A percentile compares a stretch with the other conserved stretches of the same genome.
These are phyloP conservation scores for Panurus biarmicus DNA, from an alignment of 2,113 vertebrate species.

Conservation along the genomic window DNA sequence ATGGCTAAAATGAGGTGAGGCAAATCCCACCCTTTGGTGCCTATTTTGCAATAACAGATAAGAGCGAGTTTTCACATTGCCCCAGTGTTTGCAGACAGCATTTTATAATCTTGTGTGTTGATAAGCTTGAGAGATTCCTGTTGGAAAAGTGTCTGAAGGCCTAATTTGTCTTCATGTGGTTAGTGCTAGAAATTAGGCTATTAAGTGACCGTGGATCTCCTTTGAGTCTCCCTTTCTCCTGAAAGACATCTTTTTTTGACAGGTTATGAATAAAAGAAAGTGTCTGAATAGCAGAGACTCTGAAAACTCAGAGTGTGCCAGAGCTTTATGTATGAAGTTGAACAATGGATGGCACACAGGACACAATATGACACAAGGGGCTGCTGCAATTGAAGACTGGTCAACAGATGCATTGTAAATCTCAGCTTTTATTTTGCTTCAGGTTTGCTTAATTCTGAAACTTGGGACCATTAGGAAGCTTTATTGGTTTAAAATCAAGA, in stretches of 20 bases:
- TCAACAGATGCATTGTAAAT: not conserved
- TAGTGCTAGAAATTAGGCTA: not conserved
- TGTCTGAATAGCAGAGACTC: not conserved
- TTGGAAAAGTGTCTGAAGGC: not conserved
- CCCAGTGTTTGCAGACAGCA: not conserved
- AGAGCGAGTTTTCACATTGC: not conserved
- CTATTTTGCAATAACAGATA: not conserved
- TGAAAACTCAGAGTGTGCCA: not conserved
- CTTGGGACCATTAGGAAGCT: not conserved
- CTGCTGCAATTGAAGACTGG: not conserved
- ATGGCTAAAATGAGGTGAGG: not conserved
- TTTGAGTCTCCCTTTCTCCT: not conserved
- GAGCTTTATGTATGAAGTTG: not conserved
- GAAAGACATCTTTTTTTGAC: not conserved
- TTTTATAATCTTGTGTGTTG: not conserved
- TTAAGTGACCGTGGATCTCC: not conserved
- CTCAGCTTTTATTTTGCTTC: not conserved
- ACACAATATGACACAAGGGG: not conserved
- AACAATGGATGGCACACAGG: not conserved
- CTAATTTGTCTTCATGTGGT: not conserved
- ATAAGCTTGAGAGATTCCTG: not conserved
- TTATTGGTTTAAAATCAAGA: not conserved
- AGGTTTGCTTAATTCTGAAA: not conserved
- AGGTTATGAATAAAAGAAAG: not conserved
- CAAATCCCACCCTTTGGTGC: not conserved